These are phyloP conservation scores for Ommatoiulus sabulosus DNA, from an alignment of 2,888 invertebrate genomes.

Conservation along the genomic window DNA sequence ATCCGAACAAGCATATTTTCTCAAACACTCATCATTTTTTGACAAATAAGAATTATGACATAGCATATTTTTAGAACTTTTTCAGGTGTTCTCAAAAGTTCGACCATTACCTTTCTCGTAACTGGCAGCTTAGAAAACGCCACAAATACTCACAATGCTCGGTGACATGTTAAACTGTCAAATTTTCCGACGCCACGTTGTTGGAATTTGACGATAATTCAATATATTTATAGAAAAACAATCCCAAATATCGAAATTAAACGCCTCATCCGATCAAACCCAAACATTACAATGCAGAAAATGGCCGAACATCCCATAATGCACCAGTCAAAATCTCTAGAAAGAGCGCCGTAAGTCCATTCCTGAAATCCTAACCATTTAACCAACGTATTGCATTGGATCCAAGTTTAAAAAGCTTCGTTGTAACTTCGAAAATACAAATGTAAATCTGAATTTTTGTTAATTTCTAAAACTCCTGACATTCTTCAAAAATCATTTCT, in stretches of 20 bases:
- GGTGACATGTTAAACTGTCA: constrained; percentile 20
- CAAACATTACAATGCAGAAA: constrained; percentile 29
- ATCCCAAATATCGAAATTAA: neutral
- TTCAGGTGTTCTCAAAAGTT: neutral
- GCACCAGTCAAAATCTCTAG: neutral
- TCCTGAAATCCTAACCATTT: neutral
- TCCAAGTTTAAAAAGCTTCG: too few species aligned
- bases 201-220: neutral
- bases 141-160: constrained; percentile 43
- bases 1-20: neutral
- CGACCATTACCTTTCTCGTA: neutral
- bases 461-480: neutral
- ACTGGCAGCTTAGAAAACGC: neutral
- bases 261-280: neutral
- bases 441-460: neutral
- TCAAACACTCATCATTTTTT: neutral
- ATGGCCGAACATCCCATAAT: neutral
- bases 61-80: constrained; percentile 35
- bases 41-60: constrained; percentile 37
- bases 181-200: neutral
- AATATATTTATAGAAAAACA: neutral
- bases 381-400: neutral
- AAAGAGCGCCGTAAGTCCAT: neutral
- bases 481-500: neutral
- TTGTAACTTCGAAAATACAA: too few species aligned